Evolutionary conservation across 2,113 vertebrate species (phyloP).

Genomic region (Chrysemys picta): DNA sequence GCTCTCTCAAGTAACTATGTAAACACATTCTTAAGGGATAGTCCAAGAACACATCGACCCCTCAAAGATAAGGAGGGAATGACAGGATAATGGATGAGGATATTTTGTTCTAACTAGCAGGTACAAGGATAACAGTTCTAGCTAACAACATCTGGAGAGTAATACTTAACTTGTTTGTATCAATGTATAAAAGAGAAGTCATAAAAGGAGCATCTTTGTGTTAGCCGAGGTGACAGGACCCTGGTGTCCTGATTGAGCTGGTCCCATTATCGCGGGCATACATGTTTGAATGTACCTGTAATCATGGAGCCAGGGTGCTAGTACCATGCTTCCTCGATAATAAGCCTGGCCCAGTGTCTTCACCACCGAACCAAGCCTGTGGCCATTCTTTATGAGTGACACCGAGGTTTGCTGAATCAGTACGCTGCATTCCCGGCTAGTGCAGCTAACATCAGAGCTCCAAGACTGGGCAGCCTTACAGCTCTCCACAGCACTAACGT

Average conservation of each 20-base stretch:
- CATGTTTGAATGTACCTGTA: too few species aligned
- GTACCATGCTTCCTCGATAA: neutral
- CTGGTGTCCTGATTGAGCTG: neutral
- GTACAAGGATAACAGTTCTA: neutral
- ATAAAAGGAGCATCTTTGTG: neutral
- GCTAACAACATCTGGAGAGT: neutral
- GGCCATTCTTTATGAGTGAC: too few species aligned
- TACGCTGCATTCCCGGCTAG: neutral
- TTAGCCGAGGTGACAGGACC: too few species aligned
- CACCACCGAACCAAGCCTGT: neutral
- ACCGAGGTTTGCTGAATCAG: neutral
- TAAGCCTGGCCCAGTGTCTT: neutral
- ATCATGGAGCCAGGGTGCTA: neutral
- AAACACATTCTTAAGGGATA: neutral
- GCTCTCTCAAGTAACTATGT: neutral
- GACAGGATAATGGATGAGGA: neutral
- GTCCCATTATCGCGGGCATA: neutral
- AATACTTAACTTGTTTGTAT: too few species aligned
- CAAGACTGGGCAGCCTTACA: neutral
- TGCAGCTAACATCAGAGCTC: neutral
- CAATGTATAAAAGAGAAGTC: neutral
- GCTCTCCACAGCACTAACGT: neutral
- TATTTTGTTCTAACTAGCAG: neutral
- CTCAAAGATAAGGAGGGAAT: neutral
- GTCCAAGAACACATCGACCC: neutral